These are phyloP conservation scores for Pseudonaja textilis DNA, from an alignment of 2,113 vertebrate species.

Conservation along the genomic window DNA sequence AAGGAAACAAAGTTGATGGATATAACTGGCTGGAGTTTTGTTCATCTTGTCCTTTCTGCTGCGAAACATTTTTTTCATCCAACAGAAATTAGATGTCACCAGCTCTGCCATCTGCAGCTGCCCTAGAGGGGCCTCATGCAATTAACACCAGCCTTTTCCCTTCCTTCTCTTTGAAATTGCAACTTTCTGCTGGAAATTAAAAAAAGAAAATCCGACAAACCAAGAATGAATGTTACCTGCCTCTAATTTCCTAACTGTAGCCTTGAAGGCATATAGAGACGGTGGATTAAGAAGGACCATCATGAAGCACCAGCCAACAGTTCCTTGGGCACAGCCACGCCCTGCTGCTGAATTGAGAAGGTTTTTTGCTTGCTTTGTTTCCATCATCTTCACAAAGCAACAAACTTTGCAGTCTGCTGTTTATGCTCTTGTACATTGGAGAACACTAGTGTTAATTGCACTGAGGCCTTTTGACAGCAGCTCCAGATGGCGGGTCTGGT, in stretches of 20 bases:
- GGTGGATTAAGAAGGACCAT: background rate
- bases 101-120: background rate
- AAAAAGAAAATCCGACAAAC: background rate
- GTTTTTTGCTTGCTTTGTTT: background rate
- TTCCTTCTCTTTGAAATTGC: background rate
- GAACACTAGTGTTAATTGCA: background rate
- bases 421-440: background rate
- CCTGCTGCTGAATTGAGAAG: no score
- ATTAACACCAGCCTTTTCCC: background rate
- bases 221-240: background rate
- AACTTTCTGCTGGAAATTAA: background rate
- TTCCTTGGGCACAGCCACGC: background rate
- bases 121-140: background rate
- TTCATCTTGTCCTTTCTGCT: background rate
- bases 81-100: background rate
- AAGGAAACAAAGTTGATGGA: background rate
- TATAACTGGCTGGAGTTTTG: background rate
- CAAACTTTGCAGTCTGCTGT: background rate
- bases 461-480: background rate
- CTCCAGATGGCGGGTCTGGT: background rate
- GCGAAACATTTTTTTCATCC: background rate
- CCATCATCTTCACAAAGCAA: background rate
- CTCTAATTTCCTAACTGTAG: background rate
- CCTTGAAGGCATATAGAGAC: background rate
- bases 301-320: background rate